Evolutionary conservation across 2,113 vertebrate genomes (phyloP), one percentile per base, ranked within the genome.

Genomic region (Percopsis transmontana): DNA sequence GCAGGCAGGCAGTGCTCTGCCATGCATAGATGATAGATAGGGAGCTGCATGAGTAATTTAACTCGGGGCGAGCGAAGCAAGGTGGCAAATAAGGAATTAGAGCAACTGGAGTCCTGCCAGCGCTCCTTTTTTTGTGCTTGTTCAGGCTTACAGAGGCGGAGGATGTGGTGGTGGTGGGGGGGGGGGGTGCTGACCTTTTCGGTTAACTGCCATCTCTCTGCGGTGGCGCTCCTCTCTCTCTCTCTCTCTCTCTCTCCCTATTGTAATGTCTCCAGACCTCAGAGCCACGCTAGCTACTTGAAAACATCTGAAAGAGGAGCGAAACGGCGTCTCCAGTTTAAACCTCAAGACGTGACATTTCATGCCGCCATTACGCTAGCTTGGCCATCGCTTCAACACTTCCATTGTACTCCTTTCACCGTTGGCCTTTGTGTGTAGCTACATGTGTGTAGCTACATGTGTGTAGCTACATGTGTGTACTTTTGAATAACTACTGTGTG

Each of bases 161-260:
- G 48, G 16, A 10, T 13, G 48, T 51, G 48, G 1, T 3, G 11
- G 48, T 51, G 11, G 48, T 2, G 15, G 48, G 18, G 48, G 19
- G n/a, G 52, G 23, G 21, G 12, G 53, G 13, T 51, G 76, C 59
- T 62, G 84, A 85, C 87, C 88, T 79, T 86, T 88, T 87, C 16
- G 39, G 73, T 70, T 19, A 80, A 75, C 63, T 71, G 77, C 77
- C 67, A 65, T 77, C 61, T 75, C 48, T 62, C 41, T 47, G 48
- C 8, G 70, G 51, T 60, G 70, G 41, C 63, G 48, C 58, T 76
- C 66, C 72, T 81, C 39, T 73, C 58, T 55, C 21, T n/a, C 4
- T 7, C 1, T 66, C 70, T 81, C 39, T 70, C 54, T 56, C 72
- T 80, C 33, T 71, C 55, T 58, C 58, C 64, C 51, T 51, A 70